Base-by-base conservation (phyloP, 2,888 invertebrate species). In the Panopea generosa region DNA sequence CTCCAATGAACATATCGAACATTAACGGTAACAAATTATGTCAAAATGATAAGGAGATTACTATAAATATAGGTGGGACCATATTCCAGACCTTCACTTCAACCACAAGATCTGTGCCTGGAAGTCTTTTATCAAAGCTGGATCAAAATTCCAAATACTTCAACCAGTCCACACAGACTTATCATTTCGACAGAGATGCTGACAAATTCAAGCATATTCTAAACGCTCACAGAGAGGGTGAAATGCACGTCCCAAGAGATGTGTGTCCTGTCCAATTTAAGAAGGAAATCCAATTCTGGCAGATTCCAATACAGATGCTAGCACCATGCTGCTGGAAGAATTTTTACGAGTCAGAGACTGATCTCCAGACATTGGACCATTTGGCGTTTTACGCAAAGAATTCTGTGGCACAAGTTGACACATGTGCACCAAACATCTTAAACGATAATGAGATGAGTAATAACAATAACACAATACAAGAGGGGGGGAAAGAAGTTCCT, bases 301-400 rank as follows among this genome's bases (percentile, higher is more conserved):
- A 53, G 26, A 60, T 80, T 26, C 70, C 80, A 11, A 27, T 67
- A 9, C 18, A 52, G 2, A 49, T 71, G 47, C 38, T 80, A 2
- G 55, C 73, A 1, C 70, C 69, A 2, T 80, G 80, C 57, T 80
- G 80, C 49, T 80, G 73, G 77, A 67, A 70, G 33, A 40, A 59
- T 33, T 61, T 74, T 38, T 77, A 77, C 52, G 70, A 70, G 22
- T 52, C 50, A 16, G 65, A 71, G 3, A 65, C 59, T 1, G 68
- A 74, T 16, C 52, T 62, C 1, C 67, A 69, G 0, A 68, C 70
- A 2, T 52, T 74, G 16, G 63, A 60, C 9, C 7, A 7, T 40
- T 16, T 40, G 40, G 16, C 40, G 16, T 7, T 7, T 40, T 16
- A 16, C 9, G 9, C 16, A 40, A 40, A 7, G 7, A 40, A 11